Conservation (phyloP, 2,888 invertebrate genomes). For the Xestia ashworthii region DNA sequence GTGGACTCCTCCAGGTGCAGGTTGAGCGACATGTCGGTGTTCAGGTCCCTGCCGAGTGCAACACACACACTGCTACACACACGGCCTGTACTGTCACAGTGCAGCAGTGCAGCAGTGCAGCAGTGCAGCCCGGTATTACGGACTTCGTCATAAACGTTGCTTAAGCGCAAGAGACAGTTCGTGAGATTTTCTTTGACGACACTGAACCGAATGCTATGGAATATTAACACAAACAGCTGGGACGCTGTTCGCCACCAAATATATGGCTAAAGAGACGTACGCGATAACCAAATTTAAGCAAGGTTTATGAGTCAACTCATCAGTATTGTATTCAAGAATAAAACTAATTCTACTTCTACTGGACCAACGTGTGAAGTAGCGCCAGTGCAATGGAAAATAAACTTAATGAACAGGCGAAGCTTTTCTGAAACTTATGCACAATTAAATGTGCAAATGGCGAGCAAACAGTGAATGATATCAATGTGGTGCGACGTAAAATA, state of each 20-base stretch:
- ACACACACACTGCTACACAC: not conserved
- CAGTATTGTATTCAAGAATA: not conserved
- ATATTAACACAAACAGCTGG: too few species aligned
- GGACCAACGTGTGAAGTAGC: not conserved
- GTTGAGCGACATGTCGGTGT: constrained; percentile 90
- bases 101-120: constrained; percentile 5
- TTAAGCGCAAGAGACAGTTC: not conserved
- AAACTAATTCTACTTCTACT: not conserved
- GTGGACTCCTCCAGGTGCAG: constrained; percentile 90
- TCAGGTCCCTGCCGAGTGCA: constrained; percentile 79
- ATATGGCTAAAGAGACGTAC: too few species aligned
- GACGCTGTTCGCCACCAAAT: too few species aligned
- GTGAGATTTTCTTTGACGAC: not conserved
- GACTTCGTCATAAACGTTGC: not conserved
- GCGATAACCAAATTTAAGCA: not conserved
- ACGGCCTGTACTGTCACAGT: not conserved
- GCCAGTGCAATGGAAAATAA: not conserved
- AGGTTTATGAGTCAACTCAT: not conserved
- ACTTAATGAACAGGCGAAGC: not conserved
- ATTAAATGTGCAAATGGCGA: not conserved
- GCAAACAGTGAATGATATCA: not conserved
- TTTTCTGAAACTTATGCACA: not conserved
- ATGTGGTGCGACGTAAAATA: too few species aligned
- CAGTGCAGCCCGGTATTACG: not conserved
- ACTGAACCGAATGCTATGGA: not conserved